Evolutionary conservation across 2,113 vertebrate genomes (phyloP).

Genomic region (Gobiocypris rarus): DNA sequence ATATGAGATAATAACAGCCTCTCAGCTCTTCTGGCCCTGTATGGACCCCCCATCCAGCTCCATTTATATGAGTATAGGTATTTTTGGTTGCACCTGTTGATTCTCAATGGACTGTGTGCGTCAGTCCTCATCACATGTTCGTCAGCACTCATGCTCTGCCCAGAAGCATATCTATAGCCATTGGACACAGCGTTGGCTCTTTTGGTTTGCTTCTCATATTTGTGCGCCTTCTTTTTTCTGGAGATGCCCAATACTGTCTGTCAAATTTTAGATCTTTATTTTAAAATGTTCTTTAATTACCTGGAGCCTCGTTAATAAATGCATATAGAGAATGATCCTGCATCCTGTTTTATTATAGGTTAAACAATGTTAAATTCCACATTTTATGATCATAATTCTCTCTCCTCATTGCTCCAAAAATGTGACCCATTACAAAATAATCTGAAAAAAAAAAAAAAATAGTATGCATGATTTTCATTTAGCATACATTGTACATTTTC

Average conservation of each 20-base stretch:
- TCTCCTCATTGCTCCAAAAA: background rate
- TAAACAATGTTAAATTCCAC: too few relatives aligned
- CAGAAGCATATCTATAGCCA: background rate
- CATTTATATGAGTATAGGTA: background rate
- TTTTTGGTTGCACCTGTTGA: conserved; percentile 29
- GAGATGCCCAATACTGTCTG: background rate
- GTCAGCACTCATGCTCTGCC: background rate
- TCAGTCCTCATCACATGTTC: conserved; percentile 11
- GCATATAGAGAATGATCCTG: background rate
- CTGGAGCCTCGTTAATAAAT: background rate
- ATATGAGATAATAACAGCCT: background rate
- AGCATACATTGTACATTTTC: too few relatives aligned
- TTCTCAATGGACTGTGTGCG: background rate
- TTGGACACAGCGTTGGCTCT: too few relatives aligned
- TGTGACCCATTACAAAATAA: background rate
- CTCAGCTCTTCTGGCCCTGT: background rate
- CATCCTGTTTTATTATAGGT: too few relatives aligned
- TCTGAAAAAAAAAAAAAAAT: background rate
- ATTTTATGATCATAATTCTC: background rate
- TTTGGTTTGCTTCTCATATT: background rate
- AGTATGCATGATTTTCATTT: background rate
- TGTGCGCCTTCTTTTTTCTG: background rate
- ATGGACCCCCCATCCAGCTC: background rate
- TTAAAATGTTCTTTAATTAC: background rate
- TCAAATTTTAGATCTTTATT: background rate